Evolutionary conservation across 2,888 invertebrate genomes (phyloP).

Genomic region (Yponomeuta plumbellus): DNA sequence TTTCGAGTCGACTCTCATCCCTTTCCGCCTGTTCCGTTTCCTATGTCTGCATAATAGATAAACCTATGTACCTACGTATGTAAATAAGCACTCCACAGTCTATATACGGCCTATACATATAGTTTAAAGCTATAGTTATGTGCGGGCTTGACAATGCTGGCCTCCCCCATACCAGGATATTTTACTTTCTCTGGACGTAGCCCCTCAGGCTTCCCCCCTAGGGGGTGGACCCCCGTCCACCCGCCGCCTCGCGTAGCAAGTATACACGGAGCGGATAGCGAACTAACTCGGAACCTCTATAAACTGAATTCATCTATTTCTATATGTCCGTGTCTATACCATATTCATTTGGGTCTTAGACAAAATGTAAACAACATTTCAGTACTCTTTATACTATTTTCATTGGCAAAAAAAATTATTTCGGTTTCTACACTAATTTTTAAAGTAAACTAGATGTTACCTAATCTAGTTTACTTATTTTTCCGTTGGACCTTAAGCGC

Average conservation of each 20-base stretch:
- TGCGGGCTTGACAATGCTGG: conserved; percentile 74
- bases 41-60: conserved; percentile 74
- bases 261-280: conserved; percentile 66
- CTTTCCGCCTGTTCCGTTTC: conserved; percentile 65
- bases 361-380: no score
- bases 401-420: no score
- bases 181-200: conserved; percentile 75
- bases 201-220: conserved; percentile 63
- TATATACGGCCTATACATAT: conserved; percentile 59
- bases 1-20: conserved; percentile 43
- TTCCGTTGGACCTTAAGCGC: no score
- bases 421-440: no score
- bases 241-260: conserved; percentile 56
- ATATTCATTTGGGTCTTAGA: no score
- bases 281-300: conserved; percentile 70
- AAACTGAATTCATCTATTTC: conserved; percentile 61
- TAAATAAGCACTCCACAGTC: conserved; percentile 66
- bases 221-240: conserved; percentile 32
- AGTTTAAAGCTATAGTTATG: conserved; percentile 75
- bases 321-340: conserved; percentile 64
- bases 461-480: no score
- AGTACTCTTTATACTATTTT: no score
- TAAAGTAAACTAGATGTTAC: no score
- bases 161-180: conserved; percentile 74
- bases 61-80: conserved; percentile 67